A percentile compares a stretch with the other conserved stretches of the same genome.
These are phyloP conservation scores for Papilio machaon DNA, from an alignment of 1,140 invertebrate species.

Conservation along the genomic window DNA sequence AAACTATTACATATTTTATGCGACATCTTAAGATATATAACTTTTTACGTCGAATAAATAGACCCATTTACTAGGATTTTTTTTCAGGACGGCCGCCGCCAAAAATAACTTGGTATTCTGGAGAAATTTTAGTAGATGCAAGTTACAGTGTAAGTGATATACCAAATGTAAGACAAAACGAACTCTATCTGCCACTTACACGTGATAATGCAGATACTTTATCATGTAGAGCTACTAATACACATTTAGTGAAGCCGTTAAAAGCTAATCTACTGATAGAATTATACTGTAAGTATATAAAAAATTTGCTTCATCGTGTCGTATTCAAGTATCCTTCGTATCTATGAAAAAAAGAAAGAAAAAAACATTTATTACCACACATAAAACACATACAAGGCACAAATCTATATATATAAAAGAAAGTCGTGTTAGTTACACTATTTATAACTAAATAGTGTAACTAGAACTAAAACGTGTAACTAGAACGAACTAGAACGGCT, in stretches of 20 bases:
- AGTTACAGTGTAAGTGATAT: constrained; percentile 83
- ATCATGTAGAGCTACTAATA: constrained; percentile 88
- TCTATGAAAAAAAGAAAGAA: no score
- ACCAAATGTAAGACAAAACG: constrained; percentile 84
- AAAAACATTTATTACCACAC: no score
- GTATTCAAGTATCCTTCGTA: no score
- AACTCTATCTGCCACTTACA: constrained; percentile 83
- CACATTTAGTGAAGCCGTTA: constrained; percentile 83
- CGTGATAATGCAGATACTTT: constrained; percentile 84
- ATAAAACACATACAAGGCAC: no score
- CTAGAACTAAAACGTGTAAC: no score
- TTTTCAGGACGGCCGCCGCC: constrained; percentile 84
- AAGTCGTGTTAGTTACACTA: no score
- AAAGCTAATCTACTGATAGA: constrained; percentile 67
- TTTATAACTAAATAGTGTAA: no score
- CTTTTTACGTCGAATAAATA: no score
- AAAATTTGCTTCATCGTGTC: background rate
- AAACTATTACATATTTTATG: no score
- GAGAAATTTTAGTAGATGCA: constrained; percentile 85
- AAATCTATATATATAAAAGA: no score
- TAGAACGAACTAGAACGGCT: no score
- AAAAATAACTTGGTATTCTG: constrained; percentile 86
- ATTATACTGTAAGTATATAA: constrained; percentile 71
- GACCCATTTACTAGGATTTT: background rate
- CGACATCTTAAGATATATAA: no score